Conservation (phyloP, 2,888 invertebrate genomes). For the Clostera curtula region DNA sequence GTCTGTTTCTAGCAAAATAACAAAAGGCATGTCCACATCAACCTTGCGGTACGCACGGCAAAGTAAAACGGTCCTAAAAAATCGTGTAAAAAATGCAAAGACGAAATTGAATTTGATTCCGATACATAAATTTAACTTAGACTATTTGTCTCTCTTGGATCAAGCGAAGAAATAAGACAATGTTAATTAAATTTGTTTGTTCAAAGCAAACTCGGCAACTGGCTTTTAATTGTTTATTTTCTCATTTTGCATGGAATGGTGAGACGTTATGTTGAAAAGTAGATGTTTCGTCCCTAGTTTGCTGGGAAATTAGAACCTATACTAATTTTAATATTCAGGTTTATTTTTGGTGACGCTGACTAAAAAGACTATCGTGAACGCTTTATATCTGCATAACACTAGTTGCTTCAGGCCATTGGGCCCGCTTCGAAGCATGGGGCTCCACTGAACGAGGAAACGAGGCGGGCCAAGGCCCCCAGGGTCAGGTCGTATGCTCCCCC, state of each 20-base stretch:
- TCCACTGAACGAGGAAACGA: too few relatives aligned
- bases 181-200: constrained; percentile 69
- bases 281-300: constrained; percentile 3
- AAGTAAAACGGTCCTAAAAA: constrained; percentile 55
- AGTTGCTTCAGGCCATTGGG: too few relatives aligned
- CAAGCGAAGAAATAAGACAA: constrained; percentile 62
- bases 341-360: too few relatives aligned
- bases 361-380: too few relatives aligned
- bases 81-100: constrained; percentile 70
- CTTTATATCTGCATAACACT: too few relatives aligned
- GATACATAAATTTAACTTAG: constrained; percentile 74
- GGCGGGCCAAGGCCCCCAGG: too few relatives aligned
- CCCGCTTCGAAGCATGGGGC: too few relatives aligned
- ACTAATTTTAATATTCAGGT: too few relatives aligned
- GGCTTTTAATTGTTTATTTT: constrained; percentile 56
- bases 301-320: constrained; percentile 9
- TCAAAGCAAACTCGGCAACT: constrained; percentile 52
- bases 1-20: too few relatives aligned
- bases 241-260: constrained; percentile 17
- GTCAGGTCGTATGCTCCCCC: too few relatives aligned
- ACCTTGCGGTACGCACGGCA: constrained; percentile 33
- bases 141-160: constrained; percentile 68
- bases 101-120: constrained; percentile 73
- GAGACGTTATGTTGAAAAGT: constrained; percentile 3
- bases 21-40: constrained; percentile 34